Evolutionary conservation across 2,113 vertebrate genomes (phyloP).

Genomic region (Istiophorus platypterus): DNA sequence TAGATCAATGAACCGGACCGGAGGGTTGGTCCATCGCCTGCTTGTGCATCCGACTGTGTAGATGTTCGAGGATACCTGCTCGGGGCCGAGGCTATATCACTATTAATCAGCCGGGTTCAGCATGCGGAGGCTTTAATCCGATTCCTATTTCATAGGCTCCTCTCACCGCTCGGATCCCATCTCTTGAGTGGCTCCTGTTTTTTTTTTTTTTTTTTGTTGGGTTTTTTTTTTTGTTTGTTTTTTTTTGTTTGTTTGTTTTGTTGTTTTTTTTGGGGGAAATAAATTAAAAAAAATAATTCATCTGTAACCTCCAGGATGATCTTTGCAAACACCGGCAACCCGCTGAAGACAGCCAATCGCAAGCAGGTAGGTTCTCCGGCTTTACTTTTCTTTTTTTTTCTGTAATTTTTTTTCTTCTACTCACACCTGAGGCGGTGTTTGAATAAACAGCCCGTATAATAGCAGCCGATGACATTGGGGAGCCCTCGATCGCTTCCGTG

Average conservation of each 20-base stretch:
- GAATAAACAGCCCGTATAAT: constrained; percentile 26
- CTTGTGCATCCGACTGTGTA: constrained; percentile 67
- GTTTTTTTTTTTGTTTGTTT: constrained; percentile 16
- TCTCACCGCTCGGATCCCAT: constrained; percentile 55
- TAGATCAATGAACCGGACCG: constrained; percentile 88
- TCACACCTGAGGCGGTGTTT: constrained; percentile 22
- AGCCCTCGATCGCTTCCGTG: constrained; percentile 60
- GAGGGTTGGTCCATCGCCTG: constrained; percentile 78
- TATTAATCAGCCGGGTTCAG: constrained; percentile 43
- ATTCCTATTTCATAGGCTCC: constrained; percentile 35
- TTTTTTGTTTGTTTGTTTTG: not conserved
- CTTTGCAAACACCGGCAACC: constrained; percentile 92
- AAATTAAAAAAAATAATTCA: constrained; percentile 24
- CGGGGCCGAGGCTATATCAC: constrained; percentile 50
- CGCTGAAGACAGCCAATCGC: constrained; percentile 89
- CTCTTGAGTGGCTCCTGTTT: constrained; percentile 58
- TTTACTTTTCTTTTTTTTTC: constrained; percentile 28
- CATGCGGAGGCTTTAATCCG: constrained; percentile 74
- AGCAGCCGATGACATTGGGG: constrained; percentile 74
- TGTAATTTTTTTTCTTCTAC: not conserved
- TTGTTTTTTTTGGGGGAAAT: constrained; percentile 32
- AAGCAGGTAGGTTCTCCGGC: constrained; percentile 89
- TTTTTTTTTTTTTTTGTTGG: constrained; percentile 35
- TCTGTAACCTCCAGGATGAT: constrained; percentile 88
- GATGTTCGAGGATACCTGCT: constrained; percentile 78